Evolutionary conservation across 2,888 invertebrate genomes (phyloP), one percentile per base, ranked within the genome.

Genomic region (Phyllotreta striolata): DNA sequence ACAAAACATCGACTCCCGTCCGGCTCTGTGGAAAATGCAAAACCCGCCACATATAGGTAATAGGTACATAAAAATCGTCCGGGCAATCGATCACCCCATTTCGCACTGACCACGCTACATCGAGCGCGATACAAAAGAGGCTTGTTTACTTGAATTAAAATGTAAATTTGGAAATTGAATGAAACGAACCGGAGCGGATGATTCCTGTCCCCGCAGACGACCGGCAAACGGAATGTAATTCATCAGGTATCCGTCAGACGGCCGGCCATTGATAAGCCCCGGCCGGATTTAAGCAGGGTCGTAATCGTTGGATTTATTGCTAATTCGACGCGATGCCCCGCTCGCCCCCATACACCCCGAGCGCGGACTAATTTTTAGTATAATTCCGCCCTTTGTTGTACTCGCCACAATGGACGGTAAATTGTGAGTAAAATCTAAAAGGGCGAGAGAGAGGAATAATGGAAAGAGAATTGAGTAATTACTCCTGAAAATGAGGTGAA

Each of bases 191-290:
- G 40, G 39, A 38, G 14, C 56, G 62, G 62, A 58, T 47, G 66
- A 58, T 58, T 40, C 52, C 46, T 58, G 55, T 61, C 62, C 59
- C 51, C 60, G 62, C 62, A 52, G 58, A 63, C 49, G 58, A 56
- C 24, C 55, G 62, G 66, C 66, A 66, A 69, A 65, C 63, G 67
- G 62, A 65, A 63, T 62, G 70, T 68, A 68, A 72, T 70, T 72
- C 70, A 72, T 68, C 64, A 68, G 70, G 69, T 66, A 67, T 66
- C 51, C 47, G 64, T 66, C 64, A 46, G 63, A 49, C 69, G 62
- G 67, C 10, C 52, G 52, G 52, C 49, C 49, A 49, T 49, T 49
- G 52, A 52, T 52, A 52, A 52, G 52, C 24, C 52, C 34, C 52
- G 39, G 52, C 52, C 52, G 52, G 38, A 52, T 52, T 52, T 38